Evolutionary conservation across 2,113 vertebrate species (phyloP).

Genomic region (Ornithorhynchus anatinus): DNA sequence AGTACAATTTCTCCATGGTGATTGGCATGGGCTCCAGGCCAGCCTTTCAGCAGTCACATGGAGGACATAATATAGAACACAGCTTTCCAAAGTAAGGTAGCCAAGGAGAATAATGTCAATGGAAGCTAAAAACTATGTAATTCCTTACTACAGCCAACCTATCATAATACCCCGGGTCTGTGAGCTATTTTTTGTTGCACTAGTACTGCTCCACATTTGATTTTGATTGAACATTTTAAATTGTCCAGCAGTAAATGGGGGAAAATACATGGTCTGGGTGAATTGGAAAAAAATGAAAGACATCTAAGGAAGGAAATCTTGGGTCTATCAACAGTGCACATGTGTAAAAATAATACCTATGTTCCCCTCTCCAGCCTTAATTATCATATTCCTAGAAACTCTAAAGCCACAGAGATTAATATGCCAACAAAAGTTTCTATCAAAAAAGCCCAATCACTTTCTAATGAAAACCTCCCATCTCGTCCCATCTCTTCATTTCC

Average conservation of each 20-base stretch:
- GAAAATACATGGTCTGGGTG: not conserved
- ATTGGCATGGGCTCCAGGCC: no score
- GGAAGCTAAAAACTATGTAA: not conserved
- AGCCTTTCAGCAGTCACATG: not conserved
- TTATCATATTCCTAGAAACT: conserved; percentile 22
- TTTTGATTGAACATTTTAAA: conserved; percentile 36
- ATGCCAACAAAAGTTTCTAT: no score
- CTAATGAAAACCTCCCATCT: no score
- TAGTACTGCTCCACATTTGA: not conserved
- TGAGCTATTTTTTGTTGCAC: not conserved
- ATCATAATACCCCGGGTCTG: not conserved
- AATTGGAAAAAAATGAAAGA: conserved; percentile 16
- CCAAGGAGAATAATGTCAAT: conserved; percentile 20
- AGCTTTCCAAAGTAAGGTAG: not conserved
- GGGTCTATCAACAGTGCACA: not conserved
- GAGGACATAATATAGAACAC: conserved; percentile 10
- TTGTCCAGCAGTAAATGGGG: conserved; percentile 13
- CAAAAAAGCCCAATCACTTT: no score
- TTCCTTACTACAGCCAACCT: not conserved
- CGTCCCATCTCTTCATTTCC: no score
- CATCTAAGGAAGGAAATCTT: not conserved
- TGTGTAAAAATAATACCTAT: conserved; percentile 26
- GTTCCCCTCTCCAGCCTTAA: not conserved
- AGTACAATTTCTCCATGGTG: not conserved
- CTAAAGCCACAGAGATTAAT: not conserved